A percentile compares a stretch with the other conserved stretches of the same genome.
These are phyloP conservation scores for Lutraria rhynchaena DNA, from an alignment of 1,140 invertebrate species.

Conservation along the genomic window DNA sequence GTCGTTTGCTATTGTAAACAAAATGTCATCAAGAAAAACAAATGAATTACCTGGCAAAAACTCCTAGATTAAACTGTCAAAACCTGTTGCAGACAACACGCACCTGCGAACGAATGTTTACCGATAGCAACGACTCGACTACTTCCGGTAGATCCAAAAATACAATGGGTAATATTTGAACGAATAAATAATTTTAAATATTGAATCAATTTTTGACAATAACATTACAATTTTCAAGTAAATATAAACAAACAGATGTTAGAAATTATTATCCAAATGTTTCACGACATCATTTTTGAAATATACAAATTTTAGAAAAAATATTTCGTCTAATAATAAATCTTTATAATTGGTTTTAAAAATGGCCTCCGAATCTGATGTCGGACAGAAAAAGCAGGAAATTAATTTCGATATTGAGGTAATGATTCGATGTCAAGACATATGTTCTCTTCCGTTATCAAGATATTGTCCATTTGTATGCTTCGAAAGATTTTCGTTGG, in stretches of 20 bases:
- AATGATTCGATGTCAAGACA: neutral
- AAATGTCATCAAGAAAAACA: too few species aligned
- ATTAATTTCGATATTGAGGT: constrained; percentile 60
- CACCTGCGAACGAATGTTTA: constrained; percentile 53
- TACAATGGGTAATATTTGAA: too few species aligned
- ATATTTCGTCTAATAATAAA: constrained; percentile 36
- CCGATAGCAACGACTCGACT: constrained; percentile 34
- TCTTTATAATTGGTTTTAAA: constrained; percentile 12
- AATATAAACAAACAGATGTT: too few species aligned
- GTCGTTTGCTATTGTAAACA: too few species aligned
- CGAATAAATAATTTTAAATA: too few species aligned
- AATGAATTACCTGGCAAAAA: neutral
- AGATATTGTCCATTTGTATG: too few species aligned
- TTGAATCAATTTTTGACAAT: too few species aligned
- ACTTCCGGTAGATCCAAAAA: too few species aligned
- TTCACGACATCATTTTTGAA: neutral
- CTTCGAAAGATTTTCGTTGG: too few species aligned
- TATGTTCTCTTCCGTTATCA: too few species aligned
- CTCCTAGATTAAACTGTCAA: neutral
- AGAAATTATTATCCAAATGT: too few species aligned
- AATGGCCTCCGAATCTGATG: constrained; percentile 37
- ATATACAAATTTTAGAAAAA: neutral
- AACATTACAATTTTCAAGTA: too few species aligned
- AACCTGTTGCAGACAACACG: constrained; percentile 6
- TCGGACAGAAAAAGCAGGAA: constrained; percentile 10